Base-by-base conservation (phyloP, 2,888 invertebrate genomes). In the Trissonchulus latispiculum region DNA sequence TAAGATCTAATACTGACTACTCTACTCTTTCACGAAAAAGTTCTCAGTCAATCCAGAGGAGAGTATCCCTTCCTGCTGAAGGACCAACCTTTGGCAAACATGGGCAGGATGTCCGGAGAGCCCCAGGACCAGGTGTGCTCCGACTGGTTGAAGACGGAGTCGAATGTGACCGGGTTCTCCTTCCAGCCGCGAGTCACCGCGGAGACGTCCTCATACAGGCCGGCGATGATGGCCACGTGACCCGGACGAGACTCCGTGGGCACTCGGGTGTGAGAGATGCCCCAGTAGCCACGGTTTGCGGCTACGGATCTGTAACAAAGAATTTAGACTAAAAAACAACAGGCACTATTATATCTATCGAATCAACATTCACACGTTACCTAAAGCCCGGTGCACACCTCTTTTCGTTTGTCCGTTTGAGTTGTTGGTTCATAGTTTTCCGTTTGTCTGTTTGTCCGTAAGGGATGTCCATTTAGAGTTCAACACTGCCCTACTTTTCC, bases 221-320 rank as follows among this genome's bases (percentile, higher is more conserved):
- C 95, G 72, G 94, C 95, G 78, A 94, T 90, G 1, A 99, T 87
- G 0, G 97, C 97, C 3, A 97, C 93, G 86, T 97, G 95, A 0
- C 99, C 97, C 0, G 99, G 97, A 23, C 97, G 87, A 0, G 96
- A 95, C 85, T 99, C 97, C 1, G 97, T 99, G 0, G 99, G 97
- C 29, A 99, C 93, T 80, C 91, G 88, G 0, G 95, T 94, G 78
- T 91, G 90, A 0, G 93, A 93, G 73, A 95, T 87, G 18, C 95
- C 95, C 83, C 83, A 85, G 0, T 78, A 84, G 37, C 66, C 67
- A 31, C 29, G 35, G 8, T 28, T 29, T 15, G 2, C 1, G 36
- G 64, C 37, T n/a, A 37, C 18, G 2, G 2, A 15, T n/a, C 37
- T 70, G 37, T 1, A 36, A 70, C 35, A 2, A 28, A 36, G n/a